These are phyloP conservation scores for Stercorarius parasiticus DNA, from an alignment of 2,113 vertebrate genomes.

Conservation along the genomic window DNA sequence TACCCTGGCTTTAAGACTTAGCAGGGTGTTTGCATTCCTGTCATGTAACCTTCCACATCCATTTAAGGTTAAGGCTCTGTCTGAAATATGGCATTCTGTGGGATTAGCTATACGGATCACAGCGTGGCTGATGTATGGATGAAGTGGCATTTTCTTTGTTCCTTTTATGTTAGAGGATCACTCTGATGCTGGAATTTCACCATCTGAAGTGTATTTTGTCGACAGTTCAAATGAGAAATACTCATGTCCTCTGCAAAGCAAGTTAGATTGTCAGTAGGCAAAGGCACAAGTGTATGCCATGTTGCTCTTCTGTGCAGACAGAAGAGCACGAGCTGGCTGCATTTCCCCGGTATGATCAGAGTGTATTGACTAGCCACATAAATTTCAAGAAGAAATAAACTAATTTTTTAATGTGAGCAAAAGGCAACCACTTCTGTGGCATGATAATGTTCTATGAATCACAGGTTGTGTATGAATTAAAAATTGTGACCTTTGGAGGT, in stretches of 20 bases:
- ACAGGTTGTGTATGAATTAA: background rate
- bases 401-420: background rate
- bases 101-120: background rate
- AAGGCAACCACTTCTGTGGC: background rate
- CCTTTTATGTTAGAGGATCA: background rate
- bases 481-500: background rate
- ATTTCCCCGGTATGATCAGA: background rate
- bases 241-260: background rate
- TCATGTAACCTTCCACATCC: background rate
- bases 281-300: background rate
- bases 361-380: background rate
- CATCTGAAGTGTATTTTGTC: background rate
- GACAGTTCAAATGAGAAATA: background rate
- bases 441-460: background rate
- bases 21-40: conserved; percentile 35
- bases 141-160: background rate
- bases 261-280: background rate
- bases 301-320: background rate
- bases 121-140: background rate
- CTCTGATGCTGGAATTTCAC: background rate
- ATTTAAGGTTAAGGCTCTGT: background rate
- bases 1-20: conserved; percentile 1
- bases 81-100: background rate
- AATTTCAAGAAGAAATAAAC: background rate
- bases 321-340: background rate